Evolutionary conservation across 1,140 invertebrate genomes (phyloP), one percentile per base, ranked within the genome.

Genomic region (Gryllus bimaculatus): DNA sequence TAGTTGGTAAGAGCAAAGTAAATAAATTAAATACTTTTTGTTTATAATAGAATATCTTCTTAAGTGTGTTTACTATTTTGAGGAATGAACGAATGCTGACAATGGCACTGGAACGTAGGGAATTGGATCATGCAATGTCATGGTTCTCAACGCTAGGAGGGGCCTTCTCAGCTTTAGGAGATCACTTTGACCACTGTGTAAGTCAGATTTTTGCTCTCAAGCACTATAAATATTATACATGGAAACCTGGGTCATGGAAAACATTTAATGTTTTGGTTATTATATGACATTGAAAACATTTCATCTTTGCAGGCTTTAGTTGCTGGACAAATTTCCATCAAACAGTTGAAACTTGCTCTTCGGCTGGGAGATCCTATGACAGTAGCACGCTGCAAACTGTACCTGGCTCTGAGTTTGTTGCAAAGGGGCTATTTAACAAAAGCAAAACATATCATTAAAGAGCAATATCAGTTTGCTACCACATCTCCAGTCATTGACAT

Each of bases 131-230:
- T 87, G 89, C 93, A 10, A 93, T 98, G 89, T 95, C 95, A 7
- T 98, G 96, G 95, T 87, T 98, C 7, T 98, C 96, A n/a, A 98
- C 97, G 3, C 88, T 99, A 15, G 97, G 97, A 76, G 96, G 96
- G 74, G 97, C 94, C 8, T 98, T 95, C 87, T 98, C 96, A 26
- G 93, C 96, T 10, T 87, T 98, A 76, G 97, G 97, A 20, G 96
- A 98, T 84, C 90, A 93, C 81, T 93, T 92, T 86, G 83, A 87
- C 77, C 86, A 92, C 83, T 96, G 92, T 89, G 94, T 95, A 90
- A 90, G 92, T 88, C 66, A 26, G 10, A 66, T 66, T 66, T 18
- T 66, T 39, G 26, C 26, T 39, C 5, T 39, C 26, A 39, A 39
- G 2, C 12, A 75, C 13, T 18, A 21, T 21, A 39, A 75, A 21